Conservation (phyloP, 1,140 invertebrate species). For the Papilio polytes region DNA sequence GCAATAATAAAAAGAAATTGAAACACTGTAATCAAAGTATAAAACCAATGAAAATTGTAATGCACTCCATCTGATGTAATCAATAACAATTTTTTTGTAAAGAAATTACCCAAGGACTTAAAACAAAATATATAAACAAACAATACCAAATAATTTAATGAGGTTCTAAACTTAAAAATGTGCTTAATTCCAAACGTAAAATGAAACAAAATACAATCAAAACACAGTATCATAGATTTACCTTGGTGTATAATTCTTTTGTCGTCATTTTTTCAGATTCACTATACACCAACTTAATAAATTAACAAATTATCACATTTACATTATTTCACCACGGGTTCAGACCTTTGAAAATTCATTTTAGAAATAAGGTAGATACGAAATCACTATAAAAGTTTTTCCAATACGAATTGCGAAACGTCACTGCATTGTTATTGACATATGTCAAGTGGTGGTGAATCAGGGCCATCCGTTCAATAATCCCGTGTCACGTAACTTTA, state of each 20-base stretch:
- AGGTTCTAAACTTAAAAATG: conserved; percentile 47
- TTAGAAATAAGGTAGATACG: conserved; percentile 76
- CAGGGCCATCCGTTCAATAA: conserved; percentile 12
- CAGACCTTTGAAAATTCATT: conserved; percentile 70
- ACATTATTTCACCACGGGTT: conserved; percentile 74
- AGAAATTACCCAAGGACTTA: background rate
- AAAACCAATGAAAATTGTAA: background rate
- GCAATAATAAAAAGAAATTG: background rate
- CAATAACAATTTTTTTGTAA: background rate
- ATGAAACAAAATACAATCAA: conserved; percentile 44
- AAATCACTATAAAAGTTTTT: conserved; percentile 66
- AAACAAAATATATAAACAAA: background rate
- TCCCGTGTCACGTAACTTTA: background rate
- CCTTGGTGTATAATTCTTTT: conserved; percentile 83
- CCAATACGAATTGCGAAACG: conserved; percentile 71
- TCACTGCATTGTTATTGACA: conserved; percentile 76
- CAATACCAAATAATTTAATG: conserved; percentile 18
- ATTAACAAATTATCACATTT: conserved; percentile 51
- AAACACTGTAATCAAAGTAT: background rate
- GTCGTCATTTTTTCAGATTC: conserved; percentile 78
- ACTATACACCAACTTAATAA: conserved; percentile 47
- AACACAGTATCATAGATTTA: conserved; percentile 62
- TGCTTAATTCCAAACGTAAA: conserved; percentile 24
- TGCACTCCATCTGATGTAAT: background rate
- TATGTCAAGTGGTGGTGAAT: conserved; percentile 52